phyloP scores from a whole-genome alignment of 2,797 vertebrate species.

The Epinephelus coioides region DNA sequence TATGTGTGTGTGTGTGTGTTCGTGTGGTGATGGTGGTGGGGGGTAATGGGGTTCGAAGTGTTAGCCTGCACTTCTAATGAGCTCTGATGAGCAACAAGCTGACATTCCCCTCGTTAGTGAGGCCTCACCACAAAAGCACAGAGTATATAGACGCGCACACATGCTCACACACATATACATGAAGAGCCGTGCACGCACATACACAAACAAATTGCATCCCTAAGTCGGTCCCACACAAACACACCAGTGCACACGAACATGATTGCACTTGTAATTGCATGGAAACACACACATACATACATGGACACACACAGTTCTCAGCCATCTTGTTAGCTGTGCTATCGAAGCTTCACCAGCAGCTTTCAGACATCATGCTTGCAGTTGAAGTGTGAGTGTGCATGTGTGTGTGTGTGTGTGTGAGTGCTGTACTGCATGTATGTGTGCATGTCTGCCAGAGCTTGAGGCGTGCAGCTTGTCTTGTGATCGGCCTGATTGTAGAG shows the following conservation, averaged over 20 bases:
- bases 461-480: conserved; percentile 44
- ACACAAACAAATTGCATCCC: conserved; percentile 16
- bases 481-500: conserved; percentile 41
- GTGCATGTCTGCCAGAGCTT: conserved; percentile 22
- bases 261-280: neutral
- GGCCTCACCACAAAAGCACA: conserved; percentile 67
- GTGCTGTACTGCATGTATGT: neutral
- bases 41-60: conserved; percentile 65
- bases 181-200: neutral
- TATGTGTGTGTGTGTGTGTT: conserved; percentile 28
- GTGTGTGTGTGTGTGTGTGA: neutral
- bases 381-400: neutral
- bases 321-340: conserved; percentile 39
- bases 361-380: conserved; percentile 25
- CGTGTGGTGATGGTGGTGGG: conserved; percentile 33
- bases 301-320: conserved; percentile 24
- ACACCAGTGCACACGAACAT: conserved; percentile 4
- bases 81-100: conserved; percentile 79
- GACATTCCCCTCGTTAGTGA: conserved; percentile 82
- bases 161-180: conserved; percentile 19
- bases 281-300: conserved; percentile 20
- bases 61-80: conserved; percentile 82
- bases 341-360: conserved; percentile 25
- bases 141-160: conserved; percentile 21
- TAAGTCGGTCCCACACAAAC: conserved; percentile 15